Evolutionary conservation across 2,888 invertebrate genomes (phyloP), one percentile per base, ranked within the genome.

Genomic region (Osedax fenrisi): DNA sequence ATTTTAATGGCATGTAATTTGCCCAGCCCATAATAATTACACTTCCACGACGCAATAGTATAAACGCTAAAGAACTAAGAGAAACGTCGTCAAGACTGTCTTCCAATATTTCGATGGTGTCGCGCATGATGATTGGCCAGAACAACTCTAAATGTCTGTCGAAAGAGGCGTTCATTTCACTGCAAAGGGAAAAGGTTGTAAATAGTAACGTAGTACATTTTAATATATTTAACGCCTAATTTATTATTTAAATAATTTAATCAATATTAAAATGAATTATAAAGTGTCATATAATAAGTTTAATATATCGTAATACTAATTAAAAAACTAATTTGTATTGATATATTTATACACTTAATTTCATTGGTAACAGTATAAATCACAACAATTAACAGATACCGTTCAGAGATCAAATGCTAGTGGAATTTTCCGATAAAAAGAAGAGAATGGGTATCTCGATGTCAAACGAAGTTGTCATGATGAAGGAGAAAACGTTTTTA

Each of bases 181-280:
- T 84, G 2, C 84, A 84, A 76, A 76, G 84, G 68, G 84, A 84
- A 78, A 84, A 84, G 81, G 84, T 83, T 41, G 17, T 41, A n/a
- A n/a, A n/a, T n/a, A 17, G 13, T 13, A 56, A 56, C 10, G 17
- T 10, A 13, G 17, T 56, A 13, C 56, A 56, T 10, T 17, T 13
- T 17, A 56, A 25, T 5, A 25, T 17, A 61, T 26, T 2, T n/a
- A 26, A 21, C 21, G 21, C 2, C 2, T 25, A n/a, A n/a, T 1
- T 2, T 1, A 17, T n/a, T n/a, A n/a, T n/a, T n/a, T n/a, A n/a
- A n/a, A n/a, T n/a, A n/a, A n/a, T n/a, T n/a, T n/a, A n/a, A n/a
- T n/a, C n/a, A n/a, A n/a, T n/a, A n/a, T n/a, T n/a, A n/a, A n/a
- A n/a, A n/a, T n/a, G n/a, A n/a, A n/a, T n/a, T n/a, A n/a, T n/a